Evolutionary conservation across 2,797 vertebrate species (phyloP).

Genomic region (Eurystomus glaucurus): DNA sequence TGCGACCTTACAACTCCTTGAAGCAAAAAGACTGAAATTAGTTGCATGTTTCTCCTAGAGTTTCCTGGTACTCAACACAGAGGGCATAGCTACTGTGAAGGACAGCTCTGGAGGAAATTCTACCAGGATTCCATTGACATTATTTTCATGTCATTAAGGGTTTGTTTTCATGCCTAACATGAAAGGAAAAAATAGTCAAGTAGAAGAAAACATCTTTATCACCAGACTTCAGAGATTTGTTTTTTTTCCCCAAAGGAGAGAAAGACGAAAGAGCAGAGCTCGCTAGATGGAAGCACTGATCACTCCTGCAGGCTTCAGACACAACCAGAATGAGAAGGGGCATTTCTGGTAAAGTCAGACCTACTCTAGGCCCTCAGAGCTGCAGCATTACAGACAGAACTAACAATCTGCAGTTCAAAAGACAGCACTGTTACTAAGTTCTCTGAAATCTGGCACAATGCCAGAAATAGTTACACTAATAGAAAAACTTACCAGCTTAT

Average conservation of each 20-base stretch:
- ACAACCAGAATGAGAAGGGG: neutral
- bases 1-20: neutral
- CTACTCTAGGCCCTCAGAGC: neutral
- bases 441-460: neutral
- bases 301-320: neutral
- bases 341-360: neutral
- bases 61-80: neutral
- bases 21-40: neutral
- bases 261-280: neutral
- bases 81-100: neutral
- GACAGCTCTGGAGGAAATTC: neutral
- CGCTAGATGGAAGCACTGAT: rapidly evolving
- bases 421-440: neutral
- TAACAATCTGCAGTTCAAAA: neutral
- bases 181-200: neutral
- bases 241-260: neutral
- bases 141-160: neutral
- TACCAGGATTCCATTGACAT: neutral
- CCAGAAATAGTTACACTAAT: neutral
- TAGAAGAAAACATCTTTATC: neutral
- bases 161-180: neutral
- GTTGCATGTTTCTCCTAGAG: neutral
- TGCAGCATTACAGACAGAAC: neutral
- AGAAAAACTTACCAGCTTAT: neutral
- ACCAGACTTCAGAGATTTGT: rapidly evolving